Evolutionary conservation across 2,113 vertebrate species (phyloP).

Genomic region (Chiloscyllium plagiosum): DNA sequence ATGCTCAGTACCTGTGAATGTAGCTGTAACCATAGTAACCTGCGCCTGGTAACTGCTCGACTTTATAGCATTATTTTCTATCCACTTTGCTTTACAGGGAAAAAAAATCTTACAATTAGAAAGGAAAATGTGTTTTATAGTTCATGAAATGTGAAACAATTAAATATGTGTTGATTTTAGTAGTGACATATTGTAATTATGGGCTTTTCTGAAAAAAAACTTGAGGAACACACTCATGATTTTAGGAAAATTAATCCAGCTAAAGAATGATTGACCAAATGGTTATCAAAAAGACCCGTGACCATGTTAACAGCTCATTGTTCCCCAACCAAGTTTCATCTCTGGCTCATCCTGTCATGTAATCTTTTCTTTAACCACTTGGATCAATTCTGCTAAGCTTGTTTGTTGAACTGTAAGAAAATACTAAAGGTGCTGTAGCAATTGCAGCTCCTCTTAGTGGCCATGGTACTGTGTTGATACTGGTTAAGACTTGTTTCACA

Average conservation of each 20-base stretch:
- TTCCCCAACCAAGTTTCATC: background rate
- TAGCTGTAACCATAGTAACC: slow-evolving; percentile 16
- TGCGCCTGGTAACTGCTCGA: background rate
- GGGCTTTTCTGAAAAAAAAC: background rate
- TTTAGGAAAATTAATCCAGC: background rate
- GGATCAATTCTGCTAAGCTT: background rate
- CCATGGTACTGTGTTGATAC: background rate
- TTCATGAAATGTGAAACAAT: background rate
- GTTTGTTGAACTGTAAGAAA: background rate
- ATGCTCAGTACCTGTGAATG: background rate
- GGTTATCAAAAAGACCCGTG: background rate
- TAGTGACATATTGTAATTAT: background rate
- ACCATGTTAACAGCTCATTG: background rate
- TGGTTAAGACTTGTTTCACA: background rate
- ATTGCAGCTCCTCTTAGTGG: background rate
- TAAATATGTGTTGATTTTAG: background rate
- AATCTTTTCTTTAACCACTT: background rate
- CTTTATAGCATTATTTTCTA: background rate
- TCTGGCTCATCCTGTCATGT: background rate
- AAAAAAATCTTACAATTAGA: background rate
- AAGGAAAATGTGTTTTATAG: background rate
- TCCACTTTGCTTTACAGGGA: background rate
- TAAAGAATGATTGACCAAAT: background rate
- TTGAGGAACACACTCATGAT: background rate
- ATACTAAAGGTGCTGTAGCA: background rate